Conservation (phyloP, 2,113 vertebrate genomes). For the Semnornis frantzii region DNA sequence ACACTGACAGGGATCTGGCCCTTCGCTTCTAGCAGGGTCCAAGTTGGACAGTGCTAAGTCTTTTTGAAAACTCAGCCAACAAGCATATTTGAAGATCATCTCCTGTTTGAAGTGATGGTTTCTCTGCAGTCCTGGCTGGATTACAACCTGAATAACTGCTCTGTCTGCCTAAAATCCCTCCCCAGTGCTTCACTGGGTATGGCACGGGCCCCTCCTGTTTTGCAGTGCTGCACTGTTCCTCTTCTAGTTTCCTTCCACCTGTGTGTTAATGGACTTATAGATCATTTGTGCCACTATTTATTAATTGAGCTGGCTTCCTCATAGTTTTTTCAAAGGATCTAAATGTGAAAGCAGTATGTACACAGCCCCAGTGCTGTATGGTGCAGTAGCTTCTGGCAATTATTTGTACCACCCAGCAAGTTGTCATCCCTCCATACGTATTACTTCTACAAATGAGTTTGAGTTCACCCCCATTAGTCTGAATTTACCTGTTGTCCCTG, state of each 20-base stretch:
- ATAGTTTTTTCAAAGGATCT: neutral
- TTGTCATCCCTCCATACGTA: neutral
- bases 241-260: neutral
- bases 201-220: neutral
- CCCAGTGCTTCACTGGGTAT: neutral
- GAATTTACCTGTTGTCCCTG: neutral
- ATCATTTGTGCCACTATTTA: neutral
- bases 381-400: neutral
- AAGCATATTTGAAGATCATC: neutral
- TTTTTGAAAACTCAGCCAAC: neutral
- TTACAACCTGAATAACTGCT: neutral
- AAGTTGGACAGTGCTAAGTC: neutral
- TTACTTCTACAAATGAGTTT: neutral
- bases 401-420: neutral
- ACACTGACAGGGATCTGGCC: neutral
- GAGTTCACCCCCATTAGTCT: neutral
- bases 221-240: rapidly evolving
- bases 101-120: neutral
- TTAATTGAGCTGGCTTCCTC: neutral
- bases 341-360: neutral
- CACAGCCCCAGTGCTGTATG: neutral
- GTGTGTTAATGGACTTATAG: neutral
- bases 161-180: neutral
- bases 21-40: neutral
- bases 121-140: neutral